These are phyloP conservation scores for Drosophila eugracilis DNA, from an alignment of 1,140 invertebrate genomes.

Conservation along the genomic window DNA sequence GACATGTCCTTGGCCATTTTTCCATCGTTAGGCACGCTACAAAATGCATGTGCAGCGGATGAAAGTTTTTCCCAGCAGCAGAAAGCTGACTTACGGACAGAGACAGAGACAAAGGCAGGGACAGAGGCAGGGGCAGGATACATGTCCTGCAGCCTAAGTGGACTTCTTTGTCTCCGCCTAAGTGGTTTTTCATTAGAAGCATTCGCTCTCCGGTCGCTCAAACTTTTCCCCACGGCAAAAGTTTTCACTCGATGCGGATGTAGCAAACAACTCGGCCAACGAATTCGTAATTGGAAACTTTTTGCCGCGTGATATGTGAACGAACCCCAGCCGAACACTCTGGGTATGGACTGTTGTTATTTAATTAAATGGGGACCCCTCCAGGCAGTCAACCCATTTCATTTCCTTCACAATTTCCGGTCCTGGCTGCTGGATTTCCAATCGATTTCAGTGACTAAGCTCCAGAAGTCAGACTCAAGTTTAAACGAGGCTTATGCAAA, in stretches of 20 bases:
- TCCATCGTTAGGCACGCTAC: conserved; percentile 60
- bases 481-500: conserved; percentile 62
- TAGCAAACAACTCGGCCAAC: conserved; percentile 29
- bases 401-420: conserved; percentile 41
- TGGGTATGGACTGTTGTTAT: conserved; percentile 21
- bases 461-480: conserved; percentile 10
- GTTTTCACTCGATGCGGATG: conserved; percentile 44
- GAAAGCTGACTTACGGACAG: conserved; percentile 11
- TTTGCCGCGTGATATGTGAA: conserved; percentile 35
- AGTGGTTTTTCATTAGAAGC: conserved; percentile 77
- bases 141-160: conserved; percentile 50
- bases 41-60: conserved; percentile 69
- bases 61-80: conserved; percentile 30
- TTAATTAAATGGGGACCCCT: conserved; percentile 53
- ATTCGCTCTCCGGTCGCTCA: conserved; percentile 26
- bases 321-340: background rate
- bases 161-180: conserved; percentile 63
- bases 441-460: conserved; percentile 3
- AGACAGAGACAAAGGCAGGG: conserved; percentile 23
- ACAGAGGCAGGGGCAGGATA: conserved; percentile 14
- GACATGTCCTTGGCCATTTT: conserved; percentile 57
- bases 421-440: conserved; percentile 2
- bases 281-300: conserved; percentile 72
- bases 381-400: conserved; percentile 41
- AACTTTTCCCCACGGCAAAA: conserved; percentile 43